phyloP scores from a whole-genome alignment of 2,113 vertebrate genomes.

The Penelope pileata region DNA sequence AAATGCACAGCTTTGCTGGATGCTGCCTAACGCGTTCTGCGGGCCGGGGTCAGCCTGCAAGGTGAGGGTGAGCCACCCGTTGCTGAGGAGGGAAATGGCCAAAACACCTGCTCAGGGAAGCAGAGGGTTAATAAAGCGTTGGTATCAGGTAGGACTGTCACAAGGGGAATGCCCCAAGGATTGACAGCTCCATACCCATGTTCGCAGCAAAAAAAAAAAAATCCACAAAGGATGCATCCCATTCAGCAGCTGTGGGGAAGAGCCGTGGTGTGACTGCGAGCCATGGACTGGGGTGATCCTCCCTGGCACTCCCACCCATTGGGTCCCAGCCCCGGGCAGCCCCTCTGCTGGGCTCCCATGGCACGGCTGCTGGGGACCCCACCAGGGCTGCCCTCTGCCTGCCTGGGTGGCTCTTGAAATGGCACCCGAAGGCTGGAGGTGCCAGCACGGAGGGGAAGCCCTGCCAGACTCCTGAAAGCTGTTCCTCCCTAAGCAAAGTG shows the following conservation, averaged over 20 bases:
- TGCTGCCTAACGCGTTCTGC: not conserved
- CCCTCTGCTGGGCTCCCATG: too few relatives aligned
- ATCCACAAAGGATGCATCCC: conserved; percentile 13
- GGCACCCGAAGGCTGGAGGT: not conserved
- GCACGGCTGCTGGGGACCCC: not conserved
- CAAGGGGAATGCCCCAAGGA: conserved; percentile 36
- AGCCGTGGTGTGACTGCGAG: too few relatives aligned
- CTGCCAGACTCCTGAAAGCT: not conserved
- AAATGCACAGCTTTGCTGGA: not conserved
- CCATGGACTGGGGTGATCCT: too few relatives aligned
- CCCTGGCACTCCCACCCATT: too few relatives aligned
- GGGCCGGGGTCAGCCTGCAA: not conserved
- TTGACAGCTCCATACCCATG: conserved; percentile 53
- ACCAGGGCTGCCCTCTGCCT: not conserved
- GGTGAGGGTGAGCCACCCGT: not conserved
- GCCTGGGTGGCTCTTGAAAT: not conserved
- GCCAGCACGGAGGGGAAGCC: not conserved
- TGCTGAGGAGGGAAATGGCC: not conserved
- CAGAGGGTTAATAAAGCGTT: conserved; percentile 9
- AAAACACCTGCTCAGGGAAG: not conserved
- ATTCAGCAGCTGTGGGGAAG: too few relatives aligned
- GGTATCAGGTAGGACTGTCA: not conserved
- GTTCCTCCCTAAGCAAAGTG: not conserved
- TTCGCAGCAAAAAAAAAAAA: conserved; percentile 35
- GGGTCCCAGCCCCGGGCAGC: too few relatives aligned